Conservation (phyloP, 2,888 invertebrate species). For the Heliconius ethilla region DNA sequence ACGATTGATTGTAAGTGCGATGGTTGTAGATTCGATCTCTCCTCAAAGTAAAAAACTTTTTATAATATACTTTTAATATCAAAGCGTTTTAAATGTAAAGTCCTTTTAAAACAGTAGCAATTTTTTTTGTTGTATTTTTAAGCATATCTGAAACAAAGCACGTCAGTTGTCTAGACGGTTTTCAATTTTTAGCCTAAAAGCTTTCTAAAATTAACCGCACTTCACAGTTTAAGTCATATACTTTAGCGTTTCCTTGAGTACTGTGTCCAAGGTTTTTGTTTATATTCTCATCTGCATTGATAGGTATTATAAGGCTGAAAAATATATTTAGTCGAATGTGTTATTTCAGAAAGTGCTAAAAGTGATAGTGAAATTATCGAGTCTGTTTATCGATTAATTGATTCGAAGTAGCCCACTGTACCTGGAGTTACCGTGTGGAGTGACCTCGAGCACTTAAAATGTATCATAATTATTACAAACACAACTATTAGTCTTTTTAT, state of each 20-base stretch:
- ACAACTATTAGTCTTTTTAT: no score
- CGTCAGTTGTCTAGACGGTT: slow-evolving; percentile 28
- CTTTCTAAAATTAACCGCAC: slow-evolving; percentile 31
- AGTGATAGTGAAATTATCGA: no score
- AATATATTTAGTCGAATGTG: no score
- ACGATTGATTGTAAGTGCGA: no score
- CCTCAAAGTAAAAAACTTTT: background rate
- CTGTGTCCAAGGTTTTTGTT: background rate
- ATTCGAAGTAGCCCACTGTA: no score
- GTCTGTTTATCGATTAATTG: no score
- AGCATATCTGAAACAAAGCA: slow-evolving; percentile 25
- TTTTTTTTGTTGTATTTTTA: slow-evolving; percentile 9
- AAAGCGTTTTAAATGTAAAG: background rate
- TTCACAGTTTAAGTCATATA: slow-evolving; percentile 10
- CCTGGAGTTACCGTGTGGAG: no score
- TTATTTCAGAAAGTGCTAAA: no score
- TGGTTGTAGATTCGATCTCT: no score
- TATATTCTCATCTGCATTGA: background rate
- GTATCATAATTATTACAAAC: no score
- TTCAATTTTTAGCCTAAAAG: slow-evolving; percentile 31
- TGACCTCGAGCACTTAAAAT: no score
- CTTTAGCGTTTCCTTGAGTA: slow-evolving; percentile 15
- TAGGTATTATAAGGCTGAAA: no score
- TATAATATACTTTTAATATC: background rate
- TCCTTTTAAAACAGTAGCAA: background rate